Conservation (phyloP, 2,113 vertebrate species). For the Gobius niger region DNA sequence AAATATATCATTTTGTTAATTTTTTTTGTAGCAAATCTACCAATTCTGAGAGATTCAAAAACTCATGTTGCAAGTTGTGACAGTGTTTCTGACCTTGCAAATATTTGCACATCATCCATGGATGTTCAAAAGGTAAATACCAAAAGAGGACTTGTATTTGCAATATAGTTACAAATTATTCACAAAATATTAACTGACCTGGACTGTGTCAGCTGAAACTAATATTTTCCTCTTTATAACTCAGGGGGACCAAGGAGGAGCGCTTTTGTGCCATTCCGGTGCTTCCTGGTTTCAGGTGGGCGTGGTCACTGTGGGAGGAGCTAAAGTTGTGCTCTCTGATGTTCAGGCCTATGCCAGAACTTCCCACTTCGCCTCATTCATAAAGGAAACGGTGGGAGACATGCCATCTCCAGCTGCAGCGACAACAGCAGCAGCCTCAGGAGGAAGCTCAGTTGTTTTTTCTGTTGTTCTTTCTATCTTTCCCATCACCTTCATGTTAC, state of each 20-base stretch:
- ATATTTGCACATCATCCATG: conserved; percentile 50
- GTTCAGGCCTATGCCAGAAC: conserved; percentile 45
- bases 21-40: conserved; percentile 3
- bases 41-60: conserved; percentile 36
- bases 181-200: neutral
- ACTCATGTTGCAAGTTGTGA: conserved; percentile 49
- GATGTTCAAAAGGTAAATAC: conserved; percentile 43
- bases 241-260: conserved; percentile 44
- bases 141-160: neutral
- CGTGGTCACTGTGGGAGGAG: conserved; percentile 19
- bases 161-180: neutral
- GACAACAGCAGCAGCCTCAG: conserved; percentile 1
- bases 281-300: conserved; percentile 57
- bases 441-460: conserved; percentile 16
- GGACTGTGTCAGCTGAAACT: too few relatives aligned
- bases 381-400: conserved; percentile 34
- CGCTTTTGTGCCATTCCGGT: conserved; percentile 52
- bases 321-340: conserved; percentile 9
- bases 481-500: conserved; percentile 1
- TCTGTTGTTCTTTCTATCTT: conserved; percentile 16
- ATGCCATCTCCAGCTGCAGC: conserved; percentile 11
- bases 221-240: neutral
- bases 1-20: neutral
- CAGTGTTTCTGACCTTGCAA: conserved; percentile 22
- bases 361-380: conserved; percentile 35